Base-by-base conservation (phyloP, 1,140 invertebrate species). In the Drosophila athabasca region DNA sequence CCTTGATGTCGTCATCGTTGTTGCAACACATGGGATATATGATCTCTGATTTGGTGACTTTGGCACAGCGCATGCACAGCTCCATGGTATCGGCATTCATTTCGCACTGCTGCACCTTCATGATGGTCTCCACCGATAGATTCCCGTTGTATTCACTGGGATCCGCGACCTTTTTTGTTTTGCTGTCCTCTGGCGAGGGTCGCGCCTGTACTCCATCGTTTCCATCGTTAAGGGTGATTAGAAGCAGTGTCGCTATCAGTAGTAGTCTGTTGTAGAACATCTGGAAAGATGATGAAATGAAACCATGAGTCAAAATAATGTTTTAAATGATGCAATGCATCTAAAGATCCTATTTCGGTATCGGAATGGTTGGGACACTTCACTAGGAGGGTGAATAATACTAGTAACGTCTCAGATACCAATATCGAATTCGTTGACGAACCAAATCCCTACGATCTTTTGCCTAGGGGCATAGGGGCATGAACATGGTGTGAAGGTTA, bases 21-120 rank as follows among this genome's bases (percentile, higher is more conserved):
- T 68, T 79, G 48, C 92, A 93, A 71, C 92, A 93, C 90, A 93
- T 88, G 2, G 92, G 92, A 74, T 93, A 93, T 0, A 93, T 92
- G 4, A 91, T 89, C n/a, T 89, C 76, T 1, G 92, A 93, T 70
- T 93, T 93, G n/a, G 92, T 93, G 7, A 91, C 76, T 73, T 93
- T 93, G 29, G 92, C 92, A 51, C 92, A 93, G n/a, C 91, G 85
- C 87, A 93, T 92, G 60, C 92, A 93, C 22, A 91, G 71, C 79
- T 92, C 92, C 71, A 92, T 91, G 2, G 75, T 80, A 3, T 70
- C 60, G 77, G 61, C 50, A 48, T 90, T 46, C 41, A 58, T 69
- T 13, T 90, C 89, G 48, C 89, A 90, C 49, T 89, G 81, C 19
- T 90, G 88, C 49, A 90, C 55, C 61, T 90, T 89, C n/a, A 60